Evolutionary conservation across 2,113 vertebrate species (phyloP).

Genomic region (Lamprotornis superbus): DNA sequence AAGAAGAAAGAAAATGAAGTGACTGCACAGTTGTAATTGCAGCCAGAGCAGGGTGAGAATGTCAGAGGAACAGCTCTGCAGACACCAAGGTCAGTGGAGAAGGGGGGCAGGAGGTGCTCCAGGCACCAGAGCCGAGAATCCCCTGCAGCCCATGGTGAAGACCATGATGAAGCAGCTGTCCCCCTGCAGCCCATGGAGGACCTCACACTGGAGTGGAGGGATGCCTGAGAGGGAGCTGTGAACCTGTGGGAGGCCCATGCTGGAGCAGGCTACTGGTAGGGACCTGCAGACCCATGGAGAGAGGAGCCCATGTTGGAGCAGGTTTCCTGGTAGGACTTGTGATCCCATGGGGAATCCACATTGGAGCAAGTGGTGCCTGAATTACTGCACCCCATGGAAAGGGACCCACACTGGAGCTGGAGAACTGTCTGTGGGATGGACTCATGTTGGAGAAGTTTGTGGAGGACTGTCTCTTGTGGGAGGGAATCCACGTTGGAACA

Average conservation of each 20-base stretch:
- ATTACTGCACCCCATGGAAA: not conserved
- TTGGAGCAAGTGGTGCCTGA: not conserved
- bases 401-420: not conserved
- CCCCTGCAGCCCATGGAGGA: not conserved
- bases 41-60: not conserved
- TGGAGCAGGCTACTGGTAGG: not conserved
- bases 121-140: not conserved
- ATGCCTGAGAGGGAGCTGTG: not conserved
- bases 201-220: not conserved
- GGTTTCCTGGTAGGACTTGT: not conserved
- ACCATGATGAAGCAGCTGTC: not conserved
- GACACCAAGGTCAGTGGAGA: not conserved
- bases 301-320: not conserved
- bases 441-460: not conserved
- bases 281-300: not conserved
- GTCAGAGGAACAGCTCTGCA: not conserved
- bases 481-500: not conserved
- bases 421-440: not conserved
- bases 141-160: not conserved
- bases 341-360: not conserved
- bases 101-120: not conserved
- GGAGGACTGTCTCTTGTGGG: not conserved
- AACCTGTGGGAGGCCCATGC: not conserved
- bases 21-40: not conserved
- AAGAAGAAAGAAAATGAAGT: not conserved